Conservation (phyloP, 2,888 invertebrate species). For the Stenodema calcarata region DNA sequence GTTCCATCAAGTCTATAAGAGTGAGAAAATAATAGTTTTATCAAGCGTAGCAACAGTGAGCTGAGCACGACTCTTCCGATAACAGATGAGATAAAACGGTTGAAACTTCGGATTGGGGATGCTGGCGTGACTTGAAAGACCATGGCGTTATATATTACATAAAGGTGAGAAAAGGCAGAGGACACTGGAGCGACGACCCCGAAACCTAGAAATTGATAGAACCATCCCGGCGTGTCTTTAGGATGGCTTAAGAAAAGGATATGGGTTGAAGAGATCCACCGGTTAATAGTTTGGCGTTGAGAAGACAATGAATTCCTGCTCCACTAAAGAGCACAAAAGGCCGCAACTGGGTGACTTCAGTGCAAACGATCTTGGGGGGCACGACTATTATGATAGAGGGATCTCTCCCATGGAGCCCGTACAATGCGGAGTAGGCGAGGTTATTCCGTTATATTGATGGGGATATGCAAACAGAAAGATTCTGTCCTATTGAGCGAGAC, state of each 20-base stretch:
- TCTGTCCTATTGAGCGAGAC: not conserved
- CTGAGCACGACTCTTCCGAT: not conserved
- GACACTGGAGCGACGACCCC: constrained; percentile 1
- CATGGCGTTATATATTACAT: not conserved
- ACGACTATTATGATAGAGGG: constrained; percentile 3
- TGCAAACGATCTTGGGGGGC: not conserved
- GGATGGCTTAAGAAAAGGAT: constrained; percentile 1
- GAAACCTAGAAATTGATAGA: not conserved
- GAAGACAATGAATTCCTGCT: constrained; percentile 6
- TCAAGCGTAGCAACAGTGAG: not conserved
- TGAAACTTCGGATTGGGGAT: not conserved
- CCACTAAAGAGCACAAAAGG: constrained; percentile 10
- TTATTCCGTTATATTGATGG: constrained; percentile 16
- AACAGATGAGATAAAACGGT: not conserved
- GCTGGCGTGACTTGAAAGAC: not conserved
- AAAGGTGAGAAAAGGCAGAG: not conserved
- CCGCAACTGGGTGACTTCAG: constrained; percentile 12
- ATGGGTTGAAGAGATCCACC: not conserved
- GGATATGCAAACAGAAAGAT: constrained; percentile 7
- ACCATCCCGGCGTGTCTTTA: not conserved
- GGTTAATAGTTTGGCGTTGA: constrained; percentile 5
- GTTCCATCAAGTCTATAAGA: not conserved
- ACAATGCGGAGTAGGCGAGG: constrained; percentile 8
- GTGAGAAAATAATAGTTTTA: not conserved
- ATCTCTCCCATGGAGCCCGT: not conserved